Evolutionary conservation across 2,113 vertebrate genomes (phyloP), one percentile per base, ranked within the genome.

Genomic region (Tauraco erythrolophus): DNA sequence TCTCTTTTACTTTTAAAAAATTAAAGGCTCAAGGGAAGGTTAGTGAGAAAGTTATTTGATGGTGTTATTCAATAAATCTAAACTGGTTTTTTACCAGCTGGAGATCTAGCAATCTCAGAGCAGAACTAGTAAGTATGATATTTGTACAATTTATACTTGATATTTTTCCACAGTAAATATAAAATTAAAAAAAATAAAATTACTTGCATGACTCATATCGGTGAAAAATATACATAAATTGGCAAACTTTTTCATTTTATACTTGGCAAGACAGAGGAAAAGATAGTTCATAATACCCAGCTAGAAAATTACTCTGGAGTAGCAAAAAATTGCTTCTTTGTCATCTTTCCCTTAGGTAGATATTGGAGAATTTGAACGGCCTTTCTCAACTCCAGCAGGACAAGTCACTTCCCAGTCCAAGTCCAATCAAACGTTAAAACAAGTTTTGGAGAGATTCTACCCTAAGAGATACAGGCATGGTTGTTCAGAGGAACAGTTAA

Each of bases 391-490:
- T 87, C 98, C 98, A 81, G 96, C 98, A 23, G 97, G 98, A 10
- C 98, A 98, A 77, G 97, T 98, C 68, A 98, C 97, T 30, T 97
- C 98, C 39, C 99, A 98, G 43, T 98, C 98, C 65, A 99, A 99
- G 94, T 98, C 98, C 51, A 99, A 97, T 91, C 99, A 99, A 96
- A 99, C 98, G 27, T 94, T 99, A 66, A 99, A 99, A 84, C 99
- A 99, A 97, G 99, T 99, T 94, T 95, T 99, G 97, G 99, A 99
- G 84, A 98, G 98, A 95, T 99, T 99, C 96, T 99, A 99, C 92
- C 99, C 99, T 4, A 99, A 99, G 96, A 98, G 99, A 84, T 99
- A 99, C 50, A 98, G 98, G 92, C 98, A 98, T 45, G 98, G 97
- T 45, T 98, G 98, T 61, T 98, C 99, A 56, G 99, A 99, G 69